These are phyloP conservation scores for Lethenteron camtschaticum DNA, from an alignment of 2,113 vertebrate genomes.

Conservation along the genomic window DNA sequence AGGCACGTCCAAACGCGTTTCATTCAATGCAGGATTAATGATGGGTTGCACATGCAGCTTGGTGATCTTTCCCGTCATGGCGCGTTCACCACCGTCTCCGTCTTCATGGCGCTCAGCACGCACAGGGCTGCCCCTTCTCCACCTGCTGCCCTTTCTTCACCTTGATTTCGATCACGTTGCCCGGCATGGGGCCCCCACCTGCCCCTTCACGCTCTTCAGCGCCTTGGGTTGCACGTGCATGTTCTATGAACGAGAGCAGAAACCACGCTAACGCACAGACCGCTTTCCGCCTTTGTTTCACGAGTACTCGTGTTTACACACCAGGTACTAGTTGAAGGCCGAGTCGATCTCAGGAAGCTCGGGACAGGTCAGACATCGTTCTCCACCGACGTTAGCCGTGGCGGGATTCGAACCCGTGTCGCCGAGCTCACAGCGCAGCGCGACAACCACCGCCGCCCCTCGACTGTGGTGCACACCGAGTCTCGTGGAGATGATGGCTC, in stretches of 20 bases:
- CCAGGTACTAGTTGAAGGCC: too few relatives aligned
- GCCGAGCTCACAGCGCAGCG: too few relatives aligned
- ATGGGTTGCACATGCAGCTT: conserved; percentile 36
- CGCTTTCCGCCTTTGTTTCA: too few relatives aligned
- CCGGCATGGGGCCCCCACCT: conserved; percentile 76
- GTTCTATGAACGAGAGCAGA: conserved; percentile 24
- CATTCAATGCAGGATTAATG: conserved; percentile 53
- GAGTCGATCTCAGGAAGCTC: too few relatives aligned
- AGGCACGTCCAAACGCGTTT: conserved; percentile 11
- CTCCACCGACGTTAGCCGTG: too few relatives aligned
- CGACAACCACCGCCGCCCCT: too few relatives aligned
- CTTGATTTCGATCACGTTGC: conserved; percentile 61
- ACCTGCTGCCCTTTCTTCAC: conserved; percentile 33
- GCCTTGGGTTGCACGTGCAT: conserved; percentile 88
- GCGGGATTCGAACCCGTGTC: too few relatives aligned
- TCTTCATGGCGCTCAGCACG: conserved; percentile 78
- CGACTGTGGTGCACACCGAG: too few relatives aligned
- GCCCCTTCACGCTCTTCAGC: conserved; percentile 57
- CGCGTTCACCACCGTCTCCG: conserved; percentile 75
- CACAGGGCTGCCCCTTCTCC: conserved; percentile 58
- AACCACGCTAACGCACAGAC: too few relatives aligned
- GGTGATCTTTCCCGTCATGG: conserved; percentile 34
- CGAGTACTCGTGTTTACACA: too few relatives aligned
- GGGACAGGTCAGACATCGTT: too few relatives aligned
- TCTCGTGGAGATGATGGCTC: too few relatives aligned